A percentile compares a stretch with the other conserved stretches of the same genome.
These are phyloP conservation scores for Uria lomvia DNA, from an alignment of 2,113 vertebrate genomes.

Conservation along the genomic window DNA sequence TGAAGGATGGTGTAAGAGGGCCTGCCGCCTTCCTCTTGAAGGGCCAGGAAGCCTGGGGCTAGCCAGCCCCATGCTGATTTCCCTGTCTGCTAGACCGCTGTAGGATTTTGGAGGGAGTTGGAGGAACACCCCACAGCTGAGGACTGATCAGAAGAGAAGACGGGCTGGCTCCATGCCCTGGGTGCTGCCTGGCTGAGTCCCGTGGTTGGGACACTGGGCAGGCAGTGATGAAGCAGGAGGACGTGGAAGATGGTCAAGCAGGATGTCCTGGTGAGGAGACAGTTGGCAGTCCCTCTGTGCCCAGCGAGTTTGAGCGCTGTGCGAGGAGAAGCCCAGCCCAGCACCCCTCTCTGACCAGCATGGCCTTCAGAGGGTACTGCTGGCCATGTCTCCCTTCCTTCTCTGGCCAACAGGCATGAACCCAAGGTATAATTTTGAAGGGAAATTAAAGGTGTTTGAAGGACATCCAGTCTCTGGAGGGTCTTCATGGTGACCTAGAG, in stretches of 20 bases:
- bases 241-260: neutral
- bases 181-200: neutral
- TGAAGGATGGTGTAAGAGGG: constrained; percentile 57
- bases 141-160: neutral
- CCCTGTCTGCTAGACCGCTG: neutral
- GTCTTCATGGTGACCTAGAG: neutral
- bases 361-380: neutral
- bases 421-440: neutral
- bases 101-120: neutral
- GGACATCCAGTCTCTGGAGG: neutral
- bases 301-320: neutral
- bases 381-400: neutral
- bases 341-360: neutral
- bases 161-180: neutral
- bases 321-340: neutral
- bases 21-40: constrained; percentile 21
- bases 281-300: neutral
- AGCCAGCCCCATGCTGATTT: neutral
- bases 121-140: neutral
- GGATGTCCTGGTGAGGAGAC: neutral
- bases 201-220: fast-evolving
- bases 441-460: neutral
- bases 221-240: neutral
- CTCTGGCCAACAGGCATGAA: neutral
- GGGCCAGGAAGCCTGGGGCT: constrained; percentile 44